Evolutionary conservation across 2,797 vertebrate species (phyloP).

Genomic region (Linurgus olivaceus): DNA sequence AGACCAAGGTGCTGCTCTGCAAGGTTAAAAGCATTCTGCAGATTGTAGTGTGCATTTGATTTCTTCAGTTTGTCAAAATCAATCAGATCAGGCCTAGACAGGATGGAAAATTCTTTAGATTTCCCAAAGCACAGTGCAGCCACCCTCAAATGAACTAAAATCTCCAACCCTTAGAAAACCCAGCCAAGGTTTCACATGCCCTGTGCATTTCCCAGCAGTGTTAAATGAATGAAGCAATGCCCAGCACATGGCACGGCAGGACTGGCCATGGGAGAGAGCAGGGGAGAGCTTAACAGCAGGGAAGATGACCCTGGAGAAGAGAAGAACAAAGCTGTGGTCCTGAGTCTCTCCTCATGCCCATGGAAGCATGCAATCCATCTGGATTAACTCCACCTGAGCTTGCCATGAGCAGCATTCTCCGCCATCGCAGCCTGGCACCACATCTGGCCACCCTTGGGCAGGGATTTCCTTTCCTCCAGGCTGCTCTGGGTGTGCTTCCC

Average conservation of each 20-base stretch:
- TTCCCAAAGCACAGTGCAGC: background rate
- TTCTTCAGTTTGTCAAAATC: constrained; percentile 98
- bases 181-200: background rate
- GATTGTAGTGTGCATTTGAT: constrained; percentile 96
- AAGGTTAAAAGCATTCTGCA: constrained; percentile 96
- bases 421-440: background rate
- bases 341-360: background rate
- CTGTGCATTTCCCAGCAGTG: background rate
- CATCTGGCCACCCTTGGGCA: background rate
- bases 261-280: background rate
- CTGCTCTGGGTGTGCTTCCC: background rate
- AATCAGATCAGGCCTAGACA: constrained; percentile 89
- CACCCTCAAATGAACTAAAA: background rate
- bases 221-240: background rate
- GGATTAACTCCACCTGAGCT: background rate
- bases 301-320: background rate
- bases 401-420: background rate
- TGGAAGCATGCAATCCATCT: accelerated
- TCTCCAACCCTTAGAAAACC: background rate
- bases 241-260: background rate
- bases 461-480: background rate
- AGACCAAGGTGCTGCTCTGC: constrained; percentile 95
- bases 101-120: constrained; percentile 20
- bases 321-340: background rate
- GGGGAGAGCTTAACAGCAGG: background rate